phyloP scores from a whole-genome alignment of 2,888 invertebrate genomes.

The Carabus problematicus region DNA sequence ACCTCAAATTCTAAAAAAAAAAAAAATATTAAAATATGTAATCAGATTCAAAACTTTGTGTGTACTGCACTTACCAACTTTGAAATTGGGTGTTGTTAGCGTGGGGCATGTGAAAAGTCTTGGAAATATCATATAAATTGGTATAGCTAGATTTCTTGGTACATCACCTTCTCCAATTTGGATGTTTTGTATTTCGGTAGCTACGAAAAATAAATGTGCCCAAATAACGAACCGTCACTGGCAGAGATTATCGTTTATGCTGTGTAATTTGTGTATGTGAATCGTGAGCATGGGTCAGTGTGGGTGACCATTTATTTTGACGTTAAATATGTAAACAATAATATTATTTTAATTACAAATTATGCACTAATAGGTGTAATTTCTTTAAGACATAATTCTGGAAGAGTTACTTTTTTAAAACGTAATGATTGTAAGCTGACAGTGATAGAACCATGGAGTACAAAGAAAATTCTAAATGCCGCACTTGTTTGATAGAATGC shows the following conservation, averaged over 20 bases:
- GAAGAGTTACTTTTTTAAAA: too few species aligned
- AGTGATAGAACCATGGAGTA: not conserved
- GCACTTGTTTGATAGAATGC: slow-evolving; percentile 43
- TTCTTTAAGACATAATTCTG: too few species aligned
- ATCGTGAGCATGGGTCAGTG: not conserved
- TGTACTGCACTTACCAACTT: slow-evolving; percentile 76
- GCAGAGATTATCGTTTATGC: not conserved
- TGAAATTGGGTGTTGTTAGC: slow-evolving; percentile 87
- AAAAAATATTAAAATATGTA: slow-evolving; percentile 37
- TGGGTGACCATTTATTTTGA: slow-evolving; percentile 9
- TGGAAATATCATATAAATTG: slow-evolving; percentile 95
- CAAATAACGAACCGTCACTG: slow-evolving; percentile 6
- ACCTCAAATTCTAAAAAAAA: slow-evolving; percentile 88
- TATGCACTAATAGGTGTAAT: too few species aligned
- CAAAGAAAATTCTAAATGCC: slow-evolving; percentile 34
- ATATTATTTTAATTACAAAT: too few species aligned
- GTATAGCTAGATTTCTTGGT: slow-evolving; percentile 79
- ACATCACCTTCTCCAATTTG: slow-evolving; percentile 96
- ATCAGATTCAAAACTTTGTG: not conserved
- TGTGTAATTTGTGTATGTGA: slow-evolving; percentile 1
- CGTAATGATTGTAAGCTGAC: not conserved
- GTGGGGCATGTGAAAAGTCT: slow-evolving; percentile 95
- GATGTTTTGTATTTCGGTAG: slow-evolving; percentile 97
- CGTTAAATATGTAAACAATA: not conserved
- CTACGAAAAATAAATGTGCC: slow-evolving; percentile 60